phyloP scores from a whole-genome alignment of 2,888 invertebrate species.

The Diplazon laetatorius region DNA sequence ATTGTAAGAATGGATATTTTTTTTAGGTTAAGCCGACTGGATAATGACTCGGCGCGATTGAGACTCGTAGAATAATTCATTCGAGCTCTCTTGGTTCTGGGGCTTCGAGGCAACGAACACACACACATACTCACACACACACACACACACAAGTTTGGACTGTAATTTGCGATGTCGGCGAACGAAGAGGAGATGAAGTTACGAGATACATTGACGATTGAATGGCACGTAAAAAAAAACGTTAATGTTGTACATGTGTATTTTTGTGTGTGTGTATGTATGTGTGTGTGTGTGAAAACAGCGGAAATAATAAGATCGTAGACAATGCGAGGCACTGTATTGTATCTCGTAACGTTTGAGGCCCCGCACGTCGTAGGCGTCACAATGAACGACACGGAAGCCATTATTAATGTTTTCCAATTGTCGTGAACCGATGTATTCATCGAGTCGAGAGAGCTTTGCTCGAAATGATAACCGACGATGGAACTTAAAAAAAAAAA shows the following conservation, averaged over 20 bases:
- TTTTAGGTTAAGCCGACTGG: neutral
- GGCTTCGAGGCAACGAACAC: slow-evolving; percentile 17
- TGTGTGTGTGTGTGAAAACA: slow-evolving; percentile 14
- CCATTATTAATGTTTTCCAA: slow-evolving; percentile 18
- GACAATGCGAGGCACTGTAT: slow-evolving; percentile 55
- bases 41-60: neutral
- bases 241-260: neutral
- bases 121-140: no score
- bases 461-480: neutral
- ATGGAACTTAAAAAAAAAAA: neutral
- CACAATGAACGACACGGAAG: slow-evolving; percentile 40
- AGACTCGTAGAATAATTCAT: slow-evolving; percentile 21
- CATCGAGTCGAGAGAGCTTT: neutral
- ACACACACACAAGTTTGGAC: neutral
- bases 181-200: slow-evolving; percentile 2
- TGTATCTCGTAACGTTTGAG: slow-evolving; percentile 20
- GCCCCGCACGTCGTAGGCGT: slow-evolving; percentile 4
- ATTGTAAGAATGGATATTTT: no score
- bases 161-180: slow-evolving; percentile 12
- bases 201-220: slow-evolving; percentile 35
- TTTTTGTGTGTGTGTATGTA: neutral
- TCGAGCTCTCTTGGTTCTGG: neutral
- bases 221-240: slow-evolving; percentile 16
- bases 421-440: slow-evolving; percentile 8
- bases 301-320: slow-evolving; percentile 35